Evolutionary conservation across 1,140 invertebrate genomes (phyloP), one percentile per base, ranked within the genome.

Genomic region (Hirudo medicinalis): DNA sequence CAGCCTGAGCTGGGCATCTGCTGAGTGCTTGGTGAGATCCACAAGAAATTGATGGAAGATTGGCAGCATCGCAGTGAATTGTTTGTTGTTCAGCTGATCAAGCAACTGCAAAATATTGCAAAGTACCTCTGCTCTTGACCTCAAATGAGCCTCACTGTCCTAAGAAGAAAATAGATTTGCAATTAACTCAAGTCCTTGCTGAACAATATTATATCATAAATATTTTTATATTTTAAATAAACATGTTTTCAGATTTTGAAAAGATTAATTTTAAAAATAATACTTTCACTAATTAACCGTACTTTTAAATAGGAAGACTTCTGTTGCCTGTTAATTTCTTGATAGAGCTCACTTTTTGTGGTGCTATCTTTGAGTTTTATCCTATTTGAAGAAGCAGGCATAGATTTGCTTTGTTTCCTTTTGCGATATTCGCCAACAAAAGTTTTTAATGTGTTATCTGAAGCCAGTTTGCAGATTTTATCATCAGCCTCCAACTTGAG

Each of bases 271-370:
- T 17, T 25, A 67, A 36, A 20, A 67, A 43, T n/a, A n/a, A n/a
- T n/a, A n/a, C n/a, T n/a, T n/a, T n/a, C n/a, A 13, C 2, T 67
- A 27, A 66, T 67, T 67, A 67, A 43, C 19, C 32, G 11, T 49
- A 89, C 90, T 84, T 91, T 92, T 71, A 87, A 87, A 63, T 91
- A 88, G 72, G 89, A 91, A 25, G 85, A 85, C 70, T 86, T 86
- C 73, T 88, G 86, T 79, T 91, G 89, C 63, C 78, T 76, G 69
- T 78, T 78, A 72, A 83, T 82, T 27, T 76, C 77, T 57, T 78
- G 76, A 29, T 80, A 78, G 3, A 80, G 75, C 25, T 75, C 55
- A 60, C 78, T 49, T 17, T 49, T 49, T 2, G 13, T 49, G 43
- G 43, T 76, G 55, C 54, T 66, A 75, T 32, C 74, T 67, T 36